A percentile compares a stretch with the other conserved stretches of the same genome.
Conservation (phyloP, 1,140 invertebrate genomes). For the Araneus ventricosus region DNA sequence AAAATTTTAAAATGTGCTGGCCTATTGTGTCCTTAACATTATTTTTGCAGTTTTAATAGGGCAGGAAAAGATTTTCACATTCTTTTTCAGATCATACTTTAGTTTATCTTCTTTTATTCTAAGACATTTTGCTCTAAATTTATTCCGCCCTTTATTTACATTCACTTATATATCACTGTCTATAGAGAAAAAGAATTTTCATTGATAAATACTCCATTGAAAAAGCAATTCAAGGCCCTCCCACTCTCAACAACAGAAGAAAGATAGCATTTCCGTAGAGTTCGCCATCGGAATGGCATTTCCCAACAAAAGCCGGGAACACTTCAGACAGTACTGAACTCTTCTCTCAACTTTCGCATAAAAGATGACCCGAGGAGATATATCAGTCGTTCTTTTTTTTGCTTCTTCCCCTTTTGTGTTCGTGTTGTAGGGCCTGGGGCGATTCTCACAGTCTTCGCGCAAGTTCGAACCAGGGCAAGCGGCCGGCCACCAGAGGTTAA, state of each 20-base stretch:
- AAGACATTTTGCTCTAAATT: background rate
- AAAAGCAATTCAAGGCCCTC: constrained; percentile 7
- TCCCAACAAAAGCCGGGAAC: constrained; percentile 18
- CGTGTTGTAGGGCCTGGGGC: background rate
- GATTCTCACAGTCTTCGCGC: constrained; percentile 11
- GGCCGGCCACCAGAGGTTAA: constrained; percentile 39
- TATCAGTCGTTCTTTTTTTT: background rate
- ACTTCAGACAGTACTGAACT: constrained; percentile 33
- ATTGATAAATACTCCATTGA: background rate
- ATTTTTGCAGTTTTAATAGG: too few relatives aligned
- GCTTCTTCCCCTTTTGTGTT: background rate
- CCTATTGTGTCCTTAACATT: too few relatives aligned
- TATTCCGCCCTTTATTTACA: background rate
- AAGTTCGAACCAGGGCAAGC: constrained; percentile 31
- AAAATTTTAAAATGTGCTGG: too few relatives aligned
- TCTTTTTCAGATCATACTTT: too few relatives aligned
- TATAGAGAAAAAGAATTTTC: background rate
- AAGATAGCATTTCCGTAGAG: background rate
- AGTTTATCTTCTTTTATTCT: background rate
- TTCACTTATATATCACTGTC: background rate
- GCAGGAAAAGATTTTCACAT: too few relatives aligned
- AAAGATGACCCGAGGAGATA: constrained; percentile 51
- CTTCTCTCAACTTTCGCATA: constrained; percentile 26
- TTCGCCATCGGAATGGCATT: background rate
- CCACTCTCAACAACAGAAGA: background rate